Base-by-base conservation (phyloP, 1,140 invertebrate genomes). In the Drosophila triauraria region DNA sequence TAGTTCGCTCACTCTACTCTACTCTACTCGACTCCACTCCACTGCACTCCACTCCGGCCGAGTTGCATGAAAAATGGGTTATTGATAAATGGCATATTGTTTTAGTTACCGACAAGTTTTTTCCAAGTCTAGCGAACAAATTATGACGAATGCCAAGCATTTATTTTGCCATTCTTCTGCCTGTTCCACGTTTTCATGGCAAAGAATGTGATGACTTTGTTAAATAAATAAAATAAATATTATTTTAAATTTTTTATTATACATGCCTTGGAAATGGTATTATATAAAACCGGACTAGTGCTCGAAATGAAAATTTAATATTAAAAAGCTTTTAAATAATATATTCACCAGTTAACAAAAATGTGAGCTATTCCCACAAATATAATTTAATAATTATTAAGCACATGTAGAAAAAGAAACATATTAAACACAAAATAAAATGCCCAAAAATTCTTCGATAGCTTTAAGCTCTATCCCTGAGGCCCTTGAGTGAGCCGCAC, bases 11-110 rank as follows among this genome's bases (percentile, higher is more conserved):
- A 23, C 43, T 48, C 17, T 17, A 48, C 40, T 32, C n/a, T 10
- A 15, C 58, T 48, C 17, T 17, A 48, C 40, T 32, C n/a, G 6
- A 15, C 58, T 47, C 12, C 13, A 13, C 27, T 10, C 32, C 32
- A 35, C 32, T 32, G 8, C 32, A 32, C 15, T n/a, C 13, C 38
- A 27, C 46, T 50, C 2, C 9, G 10, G 17, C 23, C 32, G 23
- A 64, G n/a, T 23, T 32, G 30, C 40, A 43, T 72, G 69, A 72
- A 72, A 48, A 59, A 71, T 58, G 65, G 44, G 12, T 5, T 58
- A 48, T 71, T 71, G 69, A 72, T 72, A 72, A 72, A 72, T 59
- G 69, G 44, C 69, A 71, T 72, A 71, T 71, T 40, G 38, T 56
- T 59, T 50, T 58, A 72, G 69, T 50, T 72, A 47, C 46, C 23